Evolutionary conservation across 2,888 invertebrate genomes (phyloP), one percentile per base, ranked within the genome.

Genomic region (Ditylenchus weischeri): DNA sequence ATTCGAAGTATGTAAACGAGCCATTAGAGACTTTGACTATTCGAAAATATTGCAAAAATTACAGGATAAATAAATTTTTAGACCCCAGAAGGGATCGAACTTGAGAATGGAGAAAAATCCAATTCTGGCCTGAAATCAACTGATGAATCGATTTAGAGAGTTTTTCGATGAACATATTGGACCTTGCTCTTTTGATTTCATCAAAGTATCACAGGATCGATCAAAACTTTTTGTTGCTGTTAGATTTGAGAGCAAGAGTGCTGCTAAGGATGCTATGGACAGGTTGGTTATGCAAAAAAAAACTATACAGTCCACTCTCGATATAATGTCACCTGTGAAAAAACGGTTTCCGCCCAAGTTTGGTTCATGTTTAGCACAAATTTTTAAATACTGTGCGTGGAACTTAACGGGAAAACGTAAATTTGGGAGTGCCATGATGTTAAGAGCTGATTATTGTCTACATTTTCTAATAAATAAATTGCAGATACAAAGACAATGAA

Each of bases 151-250:
- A 71, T 80, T 72, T 70, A 81, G 81, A 65, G 77, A 78, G 23
- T 81, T 75, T 69, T 79, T 81, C 70, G 78, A 78, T 35, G 76
- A 81, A 43, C 72, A 77, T 50, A 71, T 78, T 38, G 82, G 82
- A 7, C 68, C 74, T 2, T 76, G 79, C 62, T 74, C 76, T 23
- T 79, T 79, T 70, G 82, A 82, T 66, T 83, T 83, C 68, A 73
- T 77, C 60, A 83, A 83, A 67, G 38, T 68, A 7, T 71, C 75
- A 8, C 74, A 69, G 21, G 81, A 82, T 67, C 61, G 74, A n/a
- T 49, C 48, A 11, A 70, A 72, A 18, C 70, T 80, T 47, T 81
- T 78, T 62, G 77, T 81, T 43, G 82, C 82, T 0, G 75, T 82
- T 11, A 73, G 82, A 19, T 82, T 82, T 68, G 81, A 79, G 36